Evolutionary conservation across 2,797 vertebrate species (phyloP).

Genomic region (Meriones psammophilus): DNA sequence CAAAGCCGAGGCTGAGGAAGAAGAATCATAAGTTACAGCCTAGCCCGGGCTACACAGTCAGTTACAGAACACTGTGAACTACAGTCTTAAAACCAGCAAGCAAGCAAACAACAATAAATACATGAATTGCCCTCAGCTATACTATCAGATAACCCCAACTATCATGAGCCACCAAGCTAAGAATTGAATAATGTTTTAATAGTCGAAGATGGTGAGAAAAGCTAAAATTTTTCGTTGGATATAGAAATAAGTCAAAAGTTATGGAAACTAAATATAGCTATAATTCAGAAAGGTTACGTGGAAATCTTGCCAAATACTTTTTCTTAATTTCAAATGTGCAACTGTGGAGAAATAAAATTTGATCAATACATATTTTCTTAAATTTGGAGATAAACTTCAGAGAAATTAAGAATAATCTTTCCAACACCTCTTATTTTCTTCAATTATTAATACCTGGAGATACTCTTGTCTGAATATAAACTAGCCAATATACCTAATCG

Average conservation of each 20-base stretch:
- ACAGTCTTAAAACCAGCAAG: background rate
- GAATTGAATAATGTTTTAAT: background rate
- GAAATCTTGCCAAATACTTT: constrained; percentile 13
- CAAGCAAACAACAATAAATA: no score
- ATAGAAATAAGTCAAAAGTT: background rate
- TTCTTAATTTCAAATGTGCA: constrained; percentile 24
- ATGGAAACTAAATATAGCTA: background rate
- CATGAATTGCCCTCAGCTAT: background rate
- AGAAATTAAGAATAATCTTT: constrained; percentile 11
- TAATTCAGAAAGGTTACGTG: background rate
- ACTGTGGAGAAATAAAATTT: constrained; percentile 22
- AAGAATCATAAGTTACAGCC: background rate
- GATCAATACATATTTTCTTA: constrained; percentile 16
- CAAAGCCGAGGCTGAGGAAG: background rate
- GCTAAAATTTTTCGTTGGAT: background rate
- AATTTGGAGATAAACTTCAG: background rate
- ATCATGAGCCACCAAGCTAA: background rate
- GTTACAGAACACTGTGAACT: background rate
- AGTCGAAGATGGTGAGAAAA: background rate
- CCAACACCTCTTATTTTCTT: background rate
- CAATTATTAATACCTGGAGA: background rate
- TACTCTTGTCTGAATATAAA: background rate
- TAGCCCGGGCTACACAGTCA: background rate
- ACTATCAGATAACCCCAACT: background rate
- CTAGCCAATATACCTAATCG: background rate